Percentiles rank a stretch among this genome's conserved stretches.
Conservation (phyloP, 2,797 vertebrate genomes). For the Leptatherina wallacei region DNA sequence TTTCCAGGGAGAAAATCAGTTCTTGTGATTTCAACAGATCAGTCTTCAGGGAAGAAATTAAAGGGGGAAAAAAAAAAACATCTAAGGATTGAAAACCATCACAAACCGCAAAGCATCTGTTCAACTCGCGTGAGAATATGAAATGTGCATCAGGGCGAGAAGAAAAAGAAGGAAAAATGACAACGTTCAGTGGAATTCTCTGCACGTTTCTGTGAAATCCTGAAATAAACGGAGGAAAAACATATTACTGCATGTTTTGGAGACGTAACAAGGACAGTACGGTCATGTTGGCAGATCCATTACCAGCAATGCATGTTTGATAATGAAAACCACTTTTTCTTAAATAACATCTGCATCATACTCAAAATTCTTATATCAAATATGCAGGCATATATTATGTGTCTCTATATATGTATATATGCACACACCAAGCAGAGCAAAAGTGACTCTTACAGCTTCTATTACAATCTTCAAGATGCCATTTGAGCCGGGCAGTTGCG, state of each 20-base stretch:
- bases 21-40: constrained; percentile 4
- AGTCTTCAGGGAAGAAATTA: neutral
- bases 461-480: constrained; percentile 29
- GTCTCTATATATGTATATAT: neutral
- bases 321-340: too few relatives aligned
- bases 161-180: neutral
- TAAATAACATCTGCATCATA: too few relatives aligned
- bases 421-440: neutral
- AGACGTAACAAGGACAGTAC: too few relatives aligned
- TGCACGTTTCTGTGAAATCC: neutral
- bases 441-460: constrained; percentile 17
- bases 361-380: constrained; percentile 10
- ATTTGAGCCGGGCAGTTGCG: constrained; percentile 41
- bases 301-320: too few relatives aligned
- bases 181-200: neutral
- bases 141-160: neutral
- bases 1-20: constrained; percentile 11
- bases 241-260: too few relatives aligned
- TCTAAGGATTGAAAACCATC: neutral
- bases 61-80: neutral
- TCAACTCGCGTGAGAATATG: neutral
- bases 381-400: constrained; percentile 15
- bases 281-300: too few relatives aligned
- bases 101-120: neutral
- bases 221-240: too few relatives aligned